Evolutionary conservation across 2,113 vertebrate species (phyloP), one percentile per base, ranked within the genome.

Genomic region (Raphicerus campestris): DNA sequence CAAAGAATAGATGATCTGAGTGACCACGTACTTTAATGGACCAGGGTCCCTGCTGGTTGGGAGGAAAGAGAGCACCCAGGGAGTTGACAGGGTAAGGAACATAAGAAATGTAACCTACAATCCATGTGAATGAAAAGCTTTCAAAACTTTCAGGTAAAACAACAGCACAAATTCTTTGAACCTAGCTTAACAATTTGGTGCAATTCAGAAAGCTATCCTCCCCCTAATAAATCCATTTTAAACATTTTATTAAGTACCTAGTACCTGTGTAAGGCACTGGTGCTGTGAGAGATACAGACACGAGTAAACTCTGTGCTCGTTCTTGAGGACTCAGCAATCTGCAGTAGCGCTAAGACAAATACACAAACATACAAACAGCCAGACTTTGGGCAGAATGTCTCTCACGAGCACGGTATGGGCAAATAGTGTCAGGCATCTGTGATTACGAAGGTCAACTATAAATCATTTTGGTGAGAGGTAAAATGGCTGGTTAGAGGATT

Each of bases 381-480:
- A 78, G 55, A 92, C 82, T 91, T 61, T 53, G 47, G 92, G 86
- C 30, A 80, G 60, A 92, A 82, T 49, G 89, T 49, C 89, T 82
- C 78, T 95, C 89, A n/a, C 78, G 89, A 75, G 42, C 78, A 35
- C 80, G 11, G 53, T 35, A 30, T 51, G 24, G 47, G 95, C 77
- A 97, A 91, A 94, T 56, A 80, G 78, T 84, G 20, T 10, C 61
- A 73, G 51, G 89, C 81, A 84, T 94, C 93, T 58, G 63, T 84
- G 89, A 96, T 85, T 78, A 94, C 15, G 63, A 98, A 97, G 92
- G 97, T 75, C 96, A 91, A 83, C 91, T 60, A 94, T 87, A 93
- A 91, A 96, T 97, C 39, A 19, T 86, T 94, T 61, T 80, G 75
- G 78, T 11, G 2, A 92, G 42, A 91, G 53, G 53, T 58, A 89